Evolutionary conservation across 1,140 invertebrate species (phyloP), one percentile per base, ranked within the genome.

Genomic region (Sitobion miscanthi): DNA sequence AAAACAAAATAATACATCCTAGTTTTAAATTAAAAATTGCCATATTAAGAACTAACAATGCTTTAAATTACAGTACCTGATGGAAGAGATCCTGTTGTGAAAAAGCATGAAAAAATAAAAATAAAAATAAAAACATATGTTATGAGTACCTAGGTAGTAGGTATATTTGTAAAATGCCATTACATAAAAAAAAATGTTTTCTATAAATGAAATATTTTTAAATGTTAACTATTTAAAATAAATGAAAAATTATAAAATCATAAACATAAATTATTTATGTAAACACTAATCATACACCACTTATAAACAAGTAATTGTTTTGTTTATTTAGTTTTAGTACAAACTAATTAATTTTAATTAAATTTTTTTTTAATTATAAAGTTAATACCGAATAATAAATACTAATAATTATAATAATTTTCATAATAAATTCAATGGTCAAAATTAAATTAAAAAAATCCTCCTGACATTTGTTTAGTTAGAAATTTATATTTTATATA

Each of bases 51-150:
- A 69, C 89, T 47, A 90, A 69, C 57, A 90, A 90, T 42, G 89
- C 45, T 69, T 62, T 92, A 30, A 23, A 83, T 92, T 93, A 93
- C 91, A 93, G 49, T 93, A 93, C 91, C 91, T 93, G 91, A 93
- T 93, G 91, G 91, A 93, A 93, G 91, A 93, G 52, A 52, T 93
- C 91, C 91, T 93, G 91, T 93, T 86, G 91, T 93, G 91, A 93
- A 93, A 85, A 85, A 57, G 91, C 91, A 93, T 93, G 91, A 93
- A 93, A 93, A 85, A 92, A 90, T 62, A 54, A 38, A 57, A 91
- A 77, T 89, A 89, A 57, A 57, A 90, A 57, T 30, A 91, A 91
- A 77, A 49, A 92, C 82, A 92, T 30, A 52, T 83, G 82, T 92
- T 92, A 92, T 82, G 20, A 83, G 30, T 92, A 77, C 14, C 30